These are phyloP conservation scores for Tachycineta bicolor DNA, from an alignment of 2,113 vertebrate genomes.

Conservation along the genomic window DNA sequence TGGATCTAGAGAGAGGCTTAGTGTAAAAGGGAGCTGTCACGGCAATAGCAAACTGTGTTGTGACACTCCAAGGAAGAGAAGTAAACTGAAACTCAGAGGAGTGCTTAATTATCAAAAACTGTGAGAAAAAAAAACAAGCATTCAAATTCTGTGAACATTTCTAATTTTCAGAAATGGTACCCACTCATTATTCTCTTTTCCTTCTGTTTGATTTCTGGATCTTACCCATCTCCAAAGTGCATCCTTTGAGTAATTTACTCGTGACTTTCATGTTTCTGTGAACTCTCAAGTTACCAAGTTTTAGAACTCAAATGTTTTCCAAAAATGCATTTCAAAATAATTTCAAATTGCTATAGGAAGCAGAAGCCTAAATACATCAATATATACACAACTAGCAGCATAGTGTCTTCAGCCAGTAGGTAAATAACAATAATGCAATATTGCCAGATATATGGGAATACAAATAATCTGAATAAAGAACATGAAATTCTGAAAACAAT, in stretches of 20 bases:
- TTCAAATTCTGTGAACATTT: not conserved
- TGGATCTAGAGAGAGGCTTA: not conserved
- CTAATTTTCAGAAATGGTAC: slow-evolving; percentile 6
- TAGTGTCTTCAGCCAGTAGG: not conserved
- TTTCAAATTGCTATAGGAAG: slow-evolving; percentile 6
- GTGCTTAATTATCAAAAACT: not conserved
- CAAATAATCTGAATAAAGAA: not conserved
- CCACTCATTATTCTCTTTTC: not conserved
- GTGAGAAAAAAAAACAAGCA: not conserved
- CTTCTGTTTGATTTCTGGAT: slow-evolving; percentile 14
- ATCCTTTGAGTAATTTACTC: not conserved
- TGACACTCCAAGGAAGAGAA: not conserved
- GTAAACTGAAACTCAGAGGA: not conserved
- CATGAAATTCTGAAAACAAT: not conserved
- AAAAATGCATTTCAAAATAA: not conserved
- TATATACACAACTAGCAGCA: not conserved
- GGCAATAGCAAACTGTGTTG: not conserved
- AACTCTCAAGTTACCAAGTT: not conserved
- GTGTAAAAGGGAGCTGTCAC: not conserved
- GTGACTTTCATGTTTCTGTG: not conserved
- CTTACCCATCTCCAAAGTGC: not conserved
- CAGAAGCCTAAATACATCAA: not conserved
- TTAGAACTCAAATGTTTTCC: not conserved
- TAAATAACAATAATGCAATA: not conserved
- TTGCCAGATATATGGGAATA: not conserved